phyloP scores from a whole-genome alignment of 92 coral and sea anemone genomes.

The Phenganax marumi region DNA sequence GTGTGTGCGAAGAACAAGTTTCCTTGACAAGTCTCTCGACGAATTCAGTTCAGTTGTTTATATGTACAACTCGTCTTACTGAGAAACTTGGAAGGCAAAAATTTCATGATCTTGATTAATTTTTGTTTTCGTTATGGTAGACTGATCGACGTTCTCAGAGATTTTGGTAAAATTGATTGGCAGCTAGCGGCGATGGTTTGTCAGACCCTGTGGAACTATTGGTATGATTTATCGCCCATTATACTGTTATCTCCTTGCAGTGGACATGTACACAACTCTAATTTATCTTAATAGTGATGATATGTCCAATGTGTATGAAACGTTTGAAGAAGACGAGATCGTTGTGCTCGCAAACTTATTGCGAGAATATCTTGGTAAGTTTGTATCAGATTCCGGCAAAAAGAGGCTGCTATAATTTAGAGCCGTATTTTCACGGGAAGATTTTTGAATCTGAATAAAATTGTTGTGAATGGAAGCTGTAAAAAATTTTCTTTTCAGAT shows the following conservation, averaged over 20 bases:
- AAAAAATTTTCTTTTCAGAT: slow-evolving; percentile 56
- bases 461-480: background rate
- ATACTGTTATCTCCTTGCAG: background rate
- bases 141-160: slow-evolving; percentile 90
- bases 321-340: slow-evolving; percentile 88
- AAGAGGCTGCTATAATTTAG: background rate
- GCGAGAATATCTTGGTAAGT: slow-evolving; percentile 82
- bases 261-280: background rate
- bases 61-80: too few species aligned
- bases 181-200: slow-evolving; percentile 97
- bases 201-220: slow-evolving; percentile 96
- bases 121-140: slow-evolving; percentile 40
- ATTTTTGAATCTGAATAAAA: background rate
- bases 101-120: too few species aligned
- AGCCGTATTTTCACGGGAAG: too few species aligned
- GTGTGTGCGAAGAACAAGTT: too few species aligned
- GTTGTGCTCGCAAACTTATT: slow-evolving; percentile 77
- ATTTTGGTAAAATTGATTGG: slow-evolving; percentile 99
- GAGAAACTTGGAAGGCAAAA: too few species aligned
- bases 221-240: slow-evolving; percentile 49
- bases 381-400: background rate
- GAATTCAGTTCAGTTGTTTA: too few species aligned
- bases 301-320: slow-evolving; percentile 63
- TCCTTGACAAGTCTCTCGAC: too few species aligned
- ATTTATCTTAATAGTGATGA: slow-evolving; percentile 62